Evolutionary conservation across 2,113 vertebrate species (phyloP), one percentile per base, ranked within the genome.

Genomic region (Artemisiospiza belli): DNA sequence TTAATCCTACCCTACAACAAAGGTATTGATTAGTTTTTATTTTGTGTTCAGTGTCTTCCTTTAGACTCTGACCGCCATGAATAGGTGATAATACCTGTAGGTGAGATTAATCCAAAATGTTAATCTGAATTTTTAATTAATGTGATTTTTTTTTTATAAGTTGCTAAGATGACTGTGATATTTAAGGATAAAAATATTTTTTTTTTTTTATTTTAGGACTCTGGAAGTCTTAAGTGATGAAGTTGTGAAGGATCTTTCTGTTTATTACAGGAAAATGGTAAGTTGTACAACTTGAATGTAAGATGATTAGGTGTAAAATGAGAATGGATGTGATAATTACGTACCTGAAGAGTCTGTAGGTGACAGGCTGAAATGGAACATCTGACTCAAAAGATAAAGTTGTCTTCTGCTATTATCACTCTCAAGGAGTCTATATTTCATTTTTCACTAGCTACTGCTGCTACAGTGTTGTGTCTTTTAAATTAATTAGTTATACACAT

Each of bases 221-320:
- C 96, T 99, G 95, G 99, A 99, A 97, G 96, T 99, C 97, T 98
- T 99, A 94, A 99, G 99, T 97, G 98, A 99, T 95, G 99, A 98
- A 83, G 98, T 99, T 92, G 97, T 99, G 37, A 97, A 98, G 85
- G 99, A 99, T 69, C 98, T 99, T 89, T 98, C 99, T 89, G 81
- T 96, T 90, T 98, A 98, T 86, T 99, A 99, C 96, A 98, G 98
- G 92, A 99, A 98, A 96, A 99, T 98, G 98, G 99, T 99, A 97
- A 98, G 98, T 95, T 78, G 58, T 86, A 27, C 54, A 33, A 81
- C 31, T 27, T 68, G 8, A 82, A 4, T 49, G 7, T 73, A 74
- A 87, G 27, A 11, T 59, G 10, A 9, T 67, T 43, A 24, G 25
- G 10, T 83, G 89, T 87, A 74, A 92, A 93, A 67, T 72, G 22